These are phyloP conservation scores for Cyanoliseus patagonus DNA, from an alignment of 2,113 vertebrate species.

Conservation along the genomic window DNA sequence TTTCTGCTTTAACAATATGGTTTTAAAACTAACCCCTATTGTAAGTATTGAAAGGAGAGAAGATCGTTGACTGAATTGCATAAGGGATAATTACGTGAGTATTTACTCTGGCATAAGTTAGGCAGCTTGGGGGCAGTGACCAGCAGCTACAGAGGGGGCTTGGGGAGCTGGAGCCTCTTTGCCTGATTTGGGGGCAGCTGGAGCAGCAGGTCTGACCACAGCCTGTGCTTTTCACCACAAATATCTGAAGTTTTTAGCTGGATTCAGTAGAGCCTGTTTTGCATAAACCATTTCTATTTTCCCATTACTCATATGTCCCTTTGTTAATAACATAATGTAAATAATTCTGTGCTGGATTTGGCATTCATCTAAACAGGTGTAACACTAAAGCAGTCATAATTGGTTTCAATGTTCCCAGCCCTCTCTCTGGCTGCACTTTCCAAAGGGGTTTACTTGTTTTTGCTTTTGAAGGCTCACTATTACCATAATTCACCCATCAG, in stretches of 20 bases:
- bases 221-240: background rate
- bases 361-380: conserved; percentile 56
- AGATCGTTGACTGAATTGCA: background rate
- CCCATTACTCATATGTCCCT: conserved; percentile 51
- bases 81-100: background rate
- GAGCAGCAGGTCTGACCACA: background rate
- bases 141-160: background rate
- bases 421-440: conserved; percentile 9
- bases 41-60: background rate
- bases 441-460: conserved; percentile 18
- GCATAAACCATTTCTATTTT: conserved; percentile 48
- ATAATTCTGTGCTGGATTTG: conserved; percentile 45
- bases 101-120: background rate
- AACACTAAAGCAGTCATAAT: conserved; percentile 13
- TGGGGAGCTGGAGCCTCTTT: background rate
- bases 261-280: conserved; percentile 33
- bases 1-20: background rate
- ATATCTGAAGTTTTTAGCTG: background rate
- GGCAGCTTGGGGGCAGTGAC: background rate
- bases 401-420: conserved; percentile 39
- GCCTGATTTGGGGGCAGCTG: accelerated
- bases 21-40: background rate
- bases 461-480: conserved; percentile 17
- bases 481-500: conserved; percentile 20
- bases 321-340: conserved; percentile 50